Conservation (phyloP, 2,888 invertebrate genomes). For the Zygaena filipendulae region DNA sequence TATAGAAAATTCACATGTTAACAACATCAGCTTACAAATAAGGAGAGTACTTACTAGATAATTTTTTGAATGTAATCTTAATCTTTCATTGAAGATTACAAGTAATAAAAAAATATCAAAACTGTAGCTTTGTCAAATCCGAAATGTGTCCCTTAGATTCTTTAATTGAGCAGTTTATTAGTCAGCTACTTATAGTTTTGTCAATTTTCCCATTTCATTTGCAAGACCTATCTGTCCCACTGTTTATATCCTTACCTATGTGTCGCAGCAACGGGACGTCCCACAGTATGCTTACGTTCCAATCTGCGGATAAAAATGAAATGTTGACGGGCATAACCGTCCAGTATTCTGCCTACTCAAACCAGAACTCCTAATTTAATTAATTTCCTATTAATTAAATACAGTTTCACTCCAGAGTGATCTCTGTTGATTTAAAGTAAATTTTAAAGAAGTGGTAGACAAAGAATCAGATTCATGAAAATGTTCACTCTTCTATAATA, state of each 20-base stretch:
- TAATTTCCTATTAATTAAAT: too few relatives aligned
- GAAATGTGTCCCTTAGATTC: too few relatives aligned
- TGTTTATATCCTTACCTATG: slow-evolving; percentile 45
- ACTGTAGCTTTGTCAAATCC: too few relatives aligned
- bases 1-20: slow-evolving; percentile 20
- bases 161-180: too few relatives aligned
- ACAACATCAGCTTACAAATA: not conserved
- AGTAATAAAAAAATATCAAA: too few relatives aligned
- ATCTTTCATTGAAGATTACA: not conserved
- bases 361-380: slow-evolving; percentile 12
- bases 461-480: too few relatives aligned
- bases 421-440: too few relatives aligned
- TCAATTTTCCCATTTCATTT: too few relatives aligned
- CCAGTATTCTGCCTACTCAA: slow-evolving; percentile 38
- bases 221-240: slow-evolving; percentile 2
- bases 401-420: too few relatives aligned
- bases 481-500: too few relatives aligned
- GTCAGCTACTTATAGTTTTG: too few relatives aligned
- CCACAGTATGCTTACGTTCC: slow-evolving; percentile 33
- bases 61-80: not conserved
- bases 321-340: slow-evolving; percentile 64
- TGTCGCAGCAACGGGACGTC: slow-evolving; percentile 30
- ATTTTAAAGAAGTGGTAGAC: too few relatives aligned
- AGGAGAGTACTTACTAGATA: not conserved
- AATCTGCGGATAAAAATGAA: slow-evolving; percentile 66